Conservation (phyloP, 2,113 vertebrate genomes). For the Tricholaema leucomelas region DNA sequence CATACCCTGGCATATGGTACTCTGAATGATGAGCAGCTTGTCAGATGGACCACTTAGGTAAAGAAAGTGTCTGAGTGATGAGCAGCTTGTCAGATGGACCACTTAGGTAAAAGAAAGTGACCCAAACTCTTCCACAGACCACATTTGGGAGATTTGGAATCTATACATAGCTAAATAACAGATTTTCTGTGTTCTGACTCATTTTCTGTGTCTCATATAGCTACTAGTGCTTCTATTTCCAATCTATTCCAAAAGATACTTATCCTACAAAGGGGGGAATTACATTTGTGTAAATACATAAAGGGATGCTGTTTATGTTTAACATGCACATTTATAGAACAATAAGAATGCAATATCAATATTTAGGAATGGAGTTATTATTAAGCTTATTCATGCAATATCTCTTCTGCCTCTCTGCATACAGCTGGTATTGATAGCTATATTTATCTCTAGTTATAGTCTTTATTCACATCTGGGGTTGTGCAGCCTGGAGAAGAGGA, state of each 20-base stretch:
- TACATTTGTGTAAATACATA: background rate
- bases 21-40: background rate
- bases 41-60: conserved; percentile 25
- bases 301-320: background rate
- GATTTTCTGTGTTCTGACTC: background rate
- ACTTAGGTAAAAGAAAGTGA: conserved; percentile 12
- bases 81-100: background rate
- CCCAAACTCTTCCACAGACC: background rate
- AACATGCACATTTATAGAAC: background rate
- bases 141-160: background rate
- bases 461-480: background rate
- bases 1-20: background rate
- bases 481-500: too few relatives aligned
- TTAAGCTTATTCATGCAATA: background rate
- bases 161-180: background rate
- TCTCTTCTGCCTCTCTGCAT: background rate
- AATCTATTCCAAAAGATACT: background rate
- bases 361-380: background rate
- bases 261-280: background rate
- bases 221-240: background rate
- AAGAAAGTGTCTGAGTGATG: background rate
- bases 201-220: background rate
- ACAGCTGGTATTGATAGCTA: background rate
- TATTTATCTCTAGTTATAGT: background rate
- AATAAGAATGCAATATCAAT: background rate